Conservation (phyloP, 2,888 invertebrate genomes). For the Cataglyphis altisquamis region DNA sequence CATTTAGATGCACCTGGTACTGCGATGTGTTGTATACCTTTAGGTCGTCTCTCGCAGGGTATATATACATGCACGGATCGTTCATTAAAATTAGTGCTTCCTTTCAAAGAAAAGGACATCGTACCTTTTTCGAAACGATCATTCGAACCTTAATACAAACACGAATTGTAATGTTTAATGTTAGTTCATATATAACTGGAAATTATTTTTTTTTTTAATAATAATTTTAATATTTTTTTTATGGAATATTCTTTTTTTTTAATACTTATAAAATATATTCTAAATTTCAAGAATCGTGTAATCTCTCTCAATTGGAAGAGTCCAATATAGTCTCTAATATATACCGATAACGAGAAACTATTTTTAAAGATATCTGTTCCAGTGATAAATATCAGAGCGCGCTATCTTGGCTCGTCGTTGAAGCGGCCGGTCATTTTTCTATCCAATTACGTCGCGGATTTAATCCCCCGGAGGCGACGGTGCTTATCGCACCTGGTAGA, state of each 20-base stretch:
- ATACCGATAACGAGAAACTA: background rate
- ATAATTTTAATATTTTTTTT: no score
- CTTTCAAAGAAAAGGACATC: slow-evolving; percentile 2
- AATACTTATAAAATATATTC: background rate
- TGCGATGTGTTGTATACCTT: slow-evolving; percentile 45
- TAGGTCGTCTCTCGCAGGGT: slow-evolving; percentile 40
- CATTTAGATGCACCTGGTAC: slow-evolving; percentile 72
- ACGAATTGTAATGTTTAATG: background rate
- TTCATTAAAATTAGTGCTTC: slow-evolving; percentile 38
- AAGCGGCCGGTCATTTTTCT: slow-evolving; percentile 60
- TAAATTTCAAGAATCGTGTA: background rate
- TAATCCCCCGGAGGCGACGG: slow-evolving; percentile 65
- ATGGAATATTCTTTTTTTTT: background rate
- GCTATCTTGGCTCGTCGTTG: slow-evolving; percentile 45
- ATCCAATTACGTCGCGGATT: slow-evolving; percentile 68
- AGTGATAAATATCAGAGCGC: slow-evolving; percentile 31
- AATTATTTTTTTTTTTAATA: background rate
- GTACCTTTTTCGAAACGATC: background rate
- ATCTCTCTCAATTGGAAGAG: background rate
- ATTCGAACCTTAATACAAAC: background rate
- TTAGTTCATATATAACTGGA: background rate
- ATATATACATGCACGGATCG: slow-evolving; percentile 25
- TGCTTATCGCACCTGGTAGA: slow-evolving; percentile 53
- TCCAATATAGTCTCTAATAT: background rate
- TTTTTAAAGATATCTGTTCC: slow-evolving; percentile 5